Evolutionary conservation across 2,888 invertebrate species (phyloP), one percentile per base, ranked within the genome.

Genomic region (Alloscopus bannaensis): DNA sequence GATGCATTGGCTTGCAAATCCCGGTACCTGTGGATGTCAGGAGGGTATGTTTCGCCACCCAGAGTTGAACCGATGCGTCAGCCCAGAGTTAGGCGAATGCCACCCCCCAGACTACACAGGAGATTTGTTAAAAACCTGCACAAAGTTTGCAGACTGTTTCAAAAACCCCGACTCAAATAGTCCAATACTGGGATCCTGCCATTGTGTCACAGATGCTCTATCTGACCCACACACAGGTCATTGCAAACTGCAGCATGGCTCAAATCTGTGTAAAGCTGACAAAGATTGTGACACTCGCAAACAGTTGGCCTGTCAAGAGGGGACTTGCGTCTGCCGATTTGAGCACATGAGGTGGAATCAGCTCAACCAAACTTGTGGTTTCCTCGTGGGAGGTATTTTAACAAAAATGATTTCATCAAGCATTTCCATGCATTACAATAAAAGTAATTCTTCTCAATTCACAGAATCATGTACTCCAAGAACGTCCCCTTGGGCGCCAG

Each of bases 241-340:
- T 8, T 69, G 69, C n/a, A 40, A 42, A 57, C 69, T 69, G 16
- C 26, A 16, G 3, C 31, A 57, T 42, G 69, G 69, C 13, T 69
- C 69, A 1, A 13, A 11, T 2, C 29, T 45, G 22, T 71, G 71
- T 28, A 24, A 29, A 29, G 29, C 18, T 2, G 40, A 50, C 3
- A n/a, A 16, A n/a, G 72, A 73, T 64, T 71, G 78, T 42, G 59
- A 78, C 22, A n/a, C 8, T n/a, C 2, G 26, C 0, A 69, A 52
- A 18, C 45, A 47, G 16, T 45, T 78, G 2, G 71, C 40, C 0
- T 75, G 75, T 42, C 18, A 42, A n/a, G 42, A 24, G 31, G 28
- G 36, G 8, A 71, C 59, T 59, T 79, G 79, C 26, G 28, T 29
- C 3, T 72, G 72, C 18, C 8, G 26, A 16, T 57, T 22, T 29